Conservation (phyloP, 2,113 vertebrate genomes). For the Chaetops frenatus region DNA sequence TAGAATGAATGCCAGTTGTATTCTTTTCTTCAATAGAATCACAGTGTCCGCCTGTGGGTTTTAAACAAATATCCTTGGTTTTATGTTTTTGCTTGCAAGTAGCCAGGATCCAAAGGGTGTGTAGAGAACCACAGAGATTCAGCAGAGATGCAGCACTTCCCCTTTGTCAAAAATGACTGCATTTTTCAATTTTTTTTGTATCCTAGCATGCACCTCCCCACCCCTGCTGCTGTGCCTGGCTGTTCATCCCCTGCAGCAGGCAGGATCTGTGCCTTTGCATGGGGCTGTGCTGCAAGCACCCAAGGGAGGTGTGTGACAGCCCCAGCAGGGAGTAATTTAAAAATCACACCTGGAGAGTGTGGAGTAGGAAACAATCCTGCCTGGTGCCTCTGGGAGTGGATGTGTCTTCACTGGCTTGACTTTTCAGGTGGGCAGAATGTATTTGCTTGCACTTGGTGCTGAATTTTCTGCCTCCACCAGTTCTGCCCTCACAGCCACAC, state of each 20-base stretch:
- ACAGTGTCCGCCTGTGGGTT: slow-evolving; percentile 25
- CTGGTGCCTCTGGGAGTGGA: not conserved
- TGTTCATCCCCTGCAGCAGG: not conserved
- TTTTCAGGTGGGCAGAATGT: not conserved
- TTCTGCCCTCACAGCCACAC: not conserved
- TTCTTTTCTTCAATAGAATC: slow-evolving; percentile 36
- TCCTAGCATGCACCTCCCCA: not conserved
- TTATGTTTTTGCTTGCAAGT: not conserved
- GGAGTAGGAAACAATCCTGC: not conserved
- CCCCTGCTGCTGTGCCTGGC: not conserved
- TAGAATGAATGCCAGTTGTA: slow-evolving; percentile 50
- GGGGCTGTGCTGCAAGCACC: not conserved
- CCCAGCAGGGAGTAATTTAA: not conserved
- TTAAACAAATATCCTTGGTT: slow-evolving; percentile 39
- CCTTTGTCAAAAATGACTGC: not conserved
- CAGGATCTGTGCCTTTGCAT: fast-evolving
- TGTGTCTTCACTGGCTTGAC: not conserved
- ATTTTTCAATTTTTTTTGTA: not conserved
- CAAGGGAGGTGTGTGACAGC: not conserved
- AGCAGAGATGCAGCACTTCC: not conserved
- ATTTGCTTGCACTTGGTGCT: not conserved
- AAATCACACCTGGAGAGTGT: not conserved
- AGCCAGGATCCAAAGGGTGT: not conserved
- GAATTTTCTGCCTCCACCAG: not conserved
- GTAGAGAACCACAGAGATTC: not conserved